Conservation (phyloP, 2,797 vertebrate species). For the Remorina albescens region DNA sequence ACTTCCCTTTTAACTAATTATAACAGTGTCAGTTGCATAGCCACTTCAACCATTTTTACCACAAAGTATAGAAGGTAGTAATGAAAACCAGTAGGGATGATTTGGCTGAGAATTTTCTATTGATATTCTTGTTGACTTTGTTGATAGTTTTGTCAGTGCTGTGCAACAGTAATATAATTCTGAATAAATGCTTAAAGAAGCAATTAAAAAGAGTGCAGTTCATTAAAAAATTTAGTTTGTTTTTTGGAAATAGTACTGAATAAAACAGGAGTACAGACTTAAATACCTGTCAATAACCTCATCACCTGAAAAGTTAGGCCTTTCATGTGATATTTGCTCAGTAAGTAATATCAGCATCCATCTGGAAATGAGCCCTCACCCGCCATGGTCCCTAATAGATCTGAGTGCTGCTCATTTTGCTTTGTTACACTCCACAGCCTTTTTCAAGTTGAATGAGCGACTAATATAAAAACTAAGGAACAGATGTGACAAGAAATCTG, state of each 20-base stretch:
- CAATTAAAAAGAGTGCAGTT: too few species aligned
- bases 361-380: conserved; percentile 45
- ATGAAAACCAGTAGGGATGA: background rate
- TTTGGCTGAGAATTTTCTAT: background rate
- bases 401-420: conserved; percentile 26
- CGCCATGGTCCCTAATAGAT: conserved; percentile 20
- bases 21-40: background rate
- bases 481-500: background rate
- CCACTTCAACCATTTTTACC: too few species aligned
- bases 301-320: too few species aligned
- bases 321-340: conserved; percentile 32
- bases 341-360: conserved; percentile 32
- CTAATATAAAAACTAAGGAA: conserved; percentile 28
- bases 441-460: conserved; percentile 36
- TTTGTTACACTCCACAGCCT: conserved; percentile 32
- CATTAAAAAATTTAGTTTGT: too few species aligned
- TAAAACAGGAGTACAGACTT: background rate
- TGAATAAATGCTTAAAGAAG: too few species aligned
- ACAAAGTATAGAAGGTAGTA: too few species aligned
- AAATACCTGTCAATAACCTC: background rate
- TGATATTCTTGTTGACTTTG: too few species aligned
- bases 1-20: background rate
- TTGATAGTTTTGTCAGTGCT: background rate
- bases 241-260: too few species aligned
- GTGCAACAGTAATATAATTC: background rate